Evolutionary conservation across 1,140 invertebrate species (phyloP).

Genomic region (Globodera rostochiensis): DNA sequence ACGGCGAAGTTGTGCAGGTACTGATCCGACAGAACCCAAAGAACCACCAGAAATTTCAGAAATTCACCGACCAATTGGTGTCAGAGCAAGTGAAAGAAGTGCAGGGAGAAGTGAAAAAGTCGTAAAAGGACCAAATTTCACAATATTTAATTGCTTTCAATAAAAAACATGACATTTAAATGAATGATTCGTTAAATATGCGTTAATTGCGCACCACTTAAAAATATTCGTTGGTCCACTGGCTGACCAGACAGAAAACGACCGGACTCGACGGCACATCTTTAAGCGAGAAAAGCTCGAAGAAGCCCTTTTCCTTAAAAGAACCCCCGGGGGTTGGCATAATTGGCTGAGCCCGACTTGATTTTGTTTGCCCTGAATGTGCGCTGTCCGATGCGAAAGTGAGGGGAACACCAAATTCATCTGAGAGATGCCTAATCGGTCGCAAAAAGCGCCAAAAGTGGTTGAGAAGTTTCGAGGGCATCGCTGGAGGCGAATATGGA

Average conservation of each 20-base stretch:
- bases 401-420: conserved; percentile 14
- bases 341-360: neutral
- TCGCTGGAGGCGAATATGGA: conserved; percentile 5
- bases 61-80: conserved; percentile 22
- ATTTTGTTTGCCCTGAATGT: conserved; percentile 14
- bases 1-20: conserved; percentile 61
- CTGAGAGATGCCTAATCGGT: neutral
- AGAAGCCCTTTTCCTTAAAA: conserved; percentile 13
- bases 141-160: neutral
- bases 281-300: neutral
- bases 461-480: neutral
- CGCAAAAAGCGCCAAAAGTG: neutral
- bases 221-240: neutral
- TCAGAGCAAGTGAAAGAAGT: conserved; percentile 24
- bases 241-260: neutral
- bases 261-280: neutral
- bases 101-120: conserved; percentile 24
- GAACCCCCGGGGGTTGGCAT: neutral
- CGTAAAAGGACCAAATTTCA: conserved; percentile 5
- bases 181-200: neutral
- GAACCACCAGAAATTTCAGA: conserved; percentile 52
- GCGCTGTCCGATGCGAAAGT: neutral
- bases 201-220: neutral
- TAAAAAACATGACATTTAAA: neutral
- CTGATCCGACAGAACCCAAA: neutral